Conservation (phyloP, 1,140 invertebrate genomes). For the Trissolcus basalis region DNA sequence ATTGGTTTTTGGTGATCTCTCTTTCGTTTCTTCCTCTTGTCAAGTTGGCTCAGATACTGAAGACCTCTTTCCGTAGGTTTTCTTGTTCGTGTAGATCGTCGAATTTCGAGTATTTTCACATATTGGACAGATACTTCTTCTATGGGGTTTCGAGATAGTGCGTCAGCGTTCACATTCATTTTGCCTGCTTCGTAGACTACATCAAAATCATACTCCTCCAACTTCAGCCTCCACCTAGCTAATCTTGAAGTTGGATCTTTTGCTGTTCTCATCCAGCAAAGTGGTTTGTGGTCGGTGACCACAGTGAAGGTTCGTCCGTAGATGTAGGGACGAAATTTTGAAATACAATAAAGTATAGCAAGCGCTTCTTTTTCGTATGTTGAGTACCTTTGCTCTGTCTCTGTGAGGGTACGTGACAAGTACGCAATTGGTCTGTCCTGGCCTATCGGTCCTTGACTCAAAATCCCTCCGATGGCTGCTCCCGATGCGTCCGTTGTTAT, state of each 20-base stretch:
- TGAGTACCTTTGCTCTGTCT: background rate
- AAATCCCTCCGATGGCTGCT: conserved; percentile 51
- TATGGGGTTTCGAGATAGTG: background rate
- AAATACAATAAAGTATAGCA: conserved; percentile 3
- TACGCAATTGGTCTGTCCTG: conserved; percentile 59
- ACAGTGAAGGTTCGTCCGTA: conserved; percentile 4
- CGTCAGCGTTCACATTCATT: background rate
- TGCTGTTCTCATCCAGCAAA: background rate
- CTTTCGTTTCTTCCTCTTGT: too few species aligned
- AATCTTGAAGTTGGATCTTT: conserved; percentile 8
- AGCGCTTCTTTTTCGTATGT: conserved; percentile 12
- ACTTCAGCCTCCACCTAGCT: background rate
- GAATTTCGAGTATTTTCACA: too few species aligned
- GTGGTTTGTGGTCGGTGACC: background rate
- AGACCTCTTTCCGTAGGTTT: too few species aligned
- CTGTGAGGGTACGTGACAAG: conserved; percentile 24
- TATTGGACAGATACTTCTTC: too few species aligned
- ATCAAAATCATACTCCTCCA: conserved; percentile 27
- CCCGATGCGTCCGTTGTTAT: conserved; percentile 62
- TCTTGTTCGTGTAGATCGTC: too few species aligned
- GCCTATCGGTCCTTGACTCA: conserved; percentile 52
- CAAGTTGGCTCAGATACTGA: too few species aligned
- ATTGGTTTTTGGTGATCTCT: too few species aligned
- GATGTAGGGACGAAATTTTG: background rate
- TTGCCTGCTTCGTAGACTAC: conserved; percentile 27